Percentiles rank a stretch among this genome's conserved stretches.
Conservation (phyloP, 2,888 invertebrate species). For the Pterostichus niger region DNA sequence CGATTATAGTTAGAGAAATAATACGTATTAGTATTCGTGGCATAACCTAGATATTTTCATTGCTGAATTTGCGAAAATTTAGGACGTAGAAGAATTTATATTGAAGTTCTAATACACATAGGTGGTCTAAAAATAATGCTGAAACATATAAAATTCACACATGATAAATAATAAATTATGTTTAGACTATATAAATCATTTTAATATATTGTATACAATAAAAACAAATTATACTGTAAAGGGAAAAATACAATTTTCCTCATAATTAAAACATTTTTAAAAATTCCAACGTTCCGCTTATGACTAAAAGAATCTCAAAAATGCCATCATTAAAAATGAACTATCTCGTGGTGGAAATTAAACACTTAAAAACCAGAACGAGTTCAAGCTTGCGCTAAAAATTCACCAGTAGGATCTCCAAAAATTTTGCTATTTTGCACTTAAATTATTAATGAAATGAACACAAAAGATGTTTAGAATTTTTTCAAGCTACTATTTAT, state of each 20-base stretch:
- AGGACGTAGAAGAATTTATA: constrained; percentile 23
- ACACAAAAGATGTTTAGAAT: too few species aligned
- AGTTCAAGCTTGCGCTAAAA: constrained; percentile 29
- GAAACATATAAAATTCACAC: neutral
- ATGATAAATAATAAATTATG: neutral
- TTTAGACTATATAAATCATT: constrained; percentile 1
- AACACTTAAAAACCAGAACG: constrained; percentile 38
- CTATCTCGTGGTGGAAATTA: constrained; percentile 42
- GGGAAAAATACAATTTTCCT: constrained; percentile 20
- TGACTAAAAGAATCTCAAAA: constrained; percentile 52
- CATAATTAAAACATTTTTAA: constrained; percentile 46
- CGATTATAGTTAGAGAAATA: constrained; percentile 3
- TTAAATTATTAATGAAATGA: too few species aligned
- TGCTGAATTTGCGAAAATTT: constrained; percentile 8
- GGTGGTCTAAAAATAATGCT: neutral
- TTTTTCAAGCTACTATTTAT: too few species aligned
- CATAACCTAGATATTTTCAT: constrained; percentile 11
- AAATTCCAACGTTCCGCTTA: constrained; percentile 42
- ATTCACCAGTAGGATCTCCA: neutral
- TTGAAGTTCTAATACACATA: neutral
- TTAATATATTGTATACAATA: constrained; percentile 10
- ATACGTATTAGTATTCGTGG: constrained; percentile 7
- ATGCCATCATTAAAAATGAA: constrained; percentile 55
- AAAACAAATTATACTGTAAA: constrained; percentile 5
- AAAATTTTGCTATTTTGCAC: too few species aligned